Base-by-base conservation (phyloP, 2,888 invertebrate species). In the Therioaphis trifolii region DNA sequence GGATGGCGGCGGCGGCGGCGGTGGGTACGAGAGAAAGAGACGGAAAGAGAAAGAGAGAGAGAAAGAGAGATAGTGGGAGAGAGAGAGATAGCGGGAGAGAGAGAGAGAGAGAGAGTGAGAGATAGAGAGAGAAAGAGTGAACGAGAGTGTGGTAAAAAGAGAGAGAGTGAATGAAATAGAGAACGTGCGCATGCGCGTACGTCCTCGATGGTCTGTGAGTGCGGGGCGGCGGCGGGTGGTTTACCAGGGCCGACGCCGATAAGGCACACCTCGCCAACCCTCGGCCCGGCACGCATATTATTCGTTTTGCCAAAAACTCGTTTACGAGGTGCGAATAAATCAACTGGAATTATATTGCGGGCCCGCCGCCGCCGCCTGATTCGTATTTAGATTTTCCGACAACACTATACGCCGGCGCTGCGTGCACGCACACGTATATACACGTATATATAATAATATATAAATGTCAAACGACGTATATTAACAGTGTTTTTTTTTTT, bases 121-220 rank as follows among this genome's bases (percentile, higher is more conserved):
- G 69, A 27, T 14, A 24, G 46, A 29, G 14, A 46, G 61, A 29
- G 43, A 5, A n/a, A n/a, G n/a, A n/a, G n/a, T n/a, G n/a, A n/a
- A 55, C 52, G 35, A 11, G 35, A 35, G 27, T n/a, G n/a, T n/a
- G n/a, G n/a, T n/a, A 49, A 12, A 49, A 12, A 15, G 43, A 43
- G 43, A 12, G 12, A 12, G 7, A 43, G 49, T 7, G 49, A 12
- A 3, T 7, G 21, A 61, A 0, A 61, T 9, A 27, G 58, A 49
- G 29, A 43, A n/a, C n/a, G n/a, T n/a, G n/a, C n/a, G n/a, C n/a
- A n/a, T n/a, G 4, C 24, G 76, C 43, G 43, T 61, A 58, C 61
- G 75, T 58, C n/a, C n/a, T 21, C 43, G 35, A 15, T 27, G 46
- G 27, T 46, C n/a, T 88, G 88, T 88, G 35, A 61, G 18, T 27